phyloP scores from a whole-genome alignment of 1,140 invertebrate genomes.

The Diabrotica virgifera region DNA sequence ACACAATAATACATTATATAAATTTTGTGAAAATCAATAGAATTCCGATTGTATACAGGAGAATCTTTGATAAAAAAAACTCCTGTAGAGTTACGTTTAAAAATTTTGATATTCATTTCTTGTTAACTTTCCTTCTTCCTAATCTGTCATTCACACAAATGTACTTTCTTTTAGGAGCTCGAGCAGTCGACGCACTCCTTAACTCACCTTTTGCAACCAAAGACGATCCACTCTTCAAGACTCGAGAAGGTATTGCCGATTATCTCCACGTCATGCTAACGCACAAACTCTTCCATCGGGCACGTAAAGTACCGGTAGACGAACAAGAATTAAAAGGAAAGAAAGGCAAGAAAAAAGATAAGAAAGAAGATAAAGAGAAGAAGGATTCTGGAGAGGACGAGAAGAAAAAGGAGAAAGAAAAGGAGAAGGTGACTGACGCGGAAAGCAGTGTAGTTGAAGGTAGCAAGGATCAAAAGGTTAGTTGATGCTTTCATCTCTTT shows the following conservation, averaged over 20 bases:
- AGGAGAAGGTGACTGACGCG: conserved; percentile 44
- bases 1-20: too few relatives aligned
- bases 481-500: neutral
- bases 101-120: too few relatives aligned
- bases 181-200: conserved; percentile 88
- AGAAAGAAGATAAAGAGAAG: conserved; percentile 63
- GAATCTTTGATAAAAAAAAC: too few relatives aligned
- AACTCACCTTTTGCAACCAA: conserved; percentile 89
- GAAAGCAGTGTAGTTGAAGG: conserved; percentile 46
- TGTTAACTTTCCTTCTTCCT: too few relatives aligned
- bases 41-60: too few relatives aligned
- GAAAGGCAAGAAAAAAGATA: conserved; percentile 65
- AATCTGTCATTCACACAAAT: too few relatives aligned
- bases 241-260: conserved; percentile 73
- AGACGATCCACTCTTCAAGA: conserved; percentile 75
- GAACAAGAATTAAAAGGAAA: conserved; percentile 70
- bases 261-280: conserved; percentile 82
- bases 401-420: conserved; percentile 42
- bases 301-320: conserved; percentile 79
- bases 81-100: too few relatives aligned
- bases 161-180: conserved; percentile 56
- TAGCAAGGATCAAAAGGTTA: conserved; percentile 34
- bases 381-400: conserved; percentile 53
- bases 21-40: too few relatives aligned
- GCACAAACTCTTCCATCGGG: conserved; percentile 94